These are phyloP conservation scores for Carcinoscorpius rotundicauda DNA, from an alignment of 1,140 invertebrate species.

Conservation along the genomic window DNA sequence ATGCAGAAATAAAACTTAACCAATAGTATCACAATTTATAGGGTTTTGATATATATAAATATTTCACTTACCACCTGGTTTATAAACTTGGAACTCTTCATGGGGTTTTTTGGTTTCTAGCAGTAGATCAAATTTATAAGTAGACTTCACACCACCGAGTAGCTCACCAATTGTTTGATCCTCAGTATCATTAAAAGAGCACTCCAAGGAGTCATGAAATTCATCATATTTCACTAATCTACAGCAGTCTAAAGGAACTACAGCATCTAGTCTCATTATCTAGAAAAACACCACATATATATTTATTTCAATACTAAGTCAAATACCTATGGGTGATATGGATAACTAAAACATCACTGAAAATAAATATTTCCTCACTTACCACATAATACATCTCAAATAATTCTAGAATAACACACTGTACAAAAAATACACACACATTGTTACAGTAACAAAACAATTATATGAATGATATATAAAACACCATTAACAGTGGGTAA, in stretches of 20 bases:
- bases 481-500: no score
- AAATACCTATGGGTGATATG: no score
- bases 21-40: constrained; percentile 8
- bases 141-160: constrained; percentile 35
- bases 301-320: not conserved
- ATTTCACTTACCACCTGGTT: constrained; percentile 40
- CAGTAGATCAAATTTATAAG: constrained; percentile 46
- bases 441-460: no score
- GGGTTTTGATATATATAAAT: constrained; percentile 1
- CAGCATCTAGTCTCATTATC: constrained; percentile 44
- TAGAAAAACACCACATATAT: constrained; percentile 25
- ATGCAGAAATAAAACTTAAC: constrained; percentile 12
- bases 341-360: no score
- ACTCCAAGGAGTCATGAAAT: constrained; percentile 50
- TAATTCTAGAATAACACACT: no score
- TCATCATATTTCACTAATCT: constrained; percentile 60
- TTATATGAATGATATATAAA: no score
- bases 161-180: constrained; percentile 41
- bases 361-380: no score
- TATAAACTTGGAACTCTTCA: constrained; percentile 50
- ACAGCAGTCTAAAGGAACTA: constrained; percentile 49
- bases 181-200: constrained; percentile 50
- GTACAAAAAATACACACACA: no score
- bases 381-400: no score
- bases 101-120: constrained; percentile 53